Evolutionary conservation across 2,888 invertebrate species (phyloP).

Genomic region (Heliconius cydno): DNA sequence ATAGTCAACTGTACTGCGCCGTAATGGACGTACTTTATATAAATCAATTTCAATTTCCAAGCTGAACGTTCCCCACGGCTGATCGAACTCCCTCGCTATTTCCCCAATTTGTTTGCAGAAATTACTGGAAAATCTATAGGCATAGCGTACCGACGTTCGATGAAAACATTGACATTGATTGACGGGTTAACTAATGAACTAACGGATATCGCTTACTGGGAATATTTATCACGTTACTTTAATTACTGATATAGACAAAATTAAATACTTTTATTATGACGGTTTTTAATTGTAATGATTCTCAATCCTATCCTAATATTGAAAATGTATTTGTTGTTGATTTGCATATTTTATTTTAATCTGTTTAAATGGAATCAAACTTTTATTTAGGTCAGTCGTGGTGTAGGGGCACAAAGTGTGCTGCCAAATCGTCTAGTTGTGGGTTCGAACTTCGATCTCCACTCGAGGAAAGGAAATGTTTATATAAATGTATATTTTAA

Average conservation of each 20-base stretch:
- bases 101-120: conserved; percentile 57
- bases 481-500: too few relatives aligned
- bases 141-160: background rate
- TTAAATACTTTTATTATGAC: background rate
- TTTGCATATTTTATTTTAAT: background rate
- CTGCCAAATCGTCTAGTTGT: too few relatives aligned
- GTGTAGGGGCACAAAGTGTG: too few relatives aligned
- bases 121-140: conserved; percentile 55
- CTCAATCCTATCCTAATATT: background rate
- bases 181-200: conserved; percentile 18
- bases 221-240: background rate
- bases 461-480: too few relatives aligned
- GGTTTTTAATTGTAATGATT: background rate
- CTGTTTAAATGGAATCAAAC: too few relatives aligned
- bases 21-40: conserved; percentile 44
- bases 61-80: conserved; percentile 50
- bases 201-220: background rate
- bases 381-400: too few relatives aligned
- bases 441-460: too few relatives aligned
- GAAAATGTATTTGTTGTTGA: background rate
- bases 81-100: conserved; percentile 47
- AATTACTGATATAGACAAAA: background rate
- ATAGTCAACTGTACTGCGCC: background rate
- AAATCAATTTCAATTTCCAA: conserved; percentile 55
- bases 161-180: conserved; percentile 28